A percentile compares a stretch with the other conserved stretches of the same genome.
Conservation (phyloP, 2,888 invertebrate species). For the Chelonus formosanus region DNA sequence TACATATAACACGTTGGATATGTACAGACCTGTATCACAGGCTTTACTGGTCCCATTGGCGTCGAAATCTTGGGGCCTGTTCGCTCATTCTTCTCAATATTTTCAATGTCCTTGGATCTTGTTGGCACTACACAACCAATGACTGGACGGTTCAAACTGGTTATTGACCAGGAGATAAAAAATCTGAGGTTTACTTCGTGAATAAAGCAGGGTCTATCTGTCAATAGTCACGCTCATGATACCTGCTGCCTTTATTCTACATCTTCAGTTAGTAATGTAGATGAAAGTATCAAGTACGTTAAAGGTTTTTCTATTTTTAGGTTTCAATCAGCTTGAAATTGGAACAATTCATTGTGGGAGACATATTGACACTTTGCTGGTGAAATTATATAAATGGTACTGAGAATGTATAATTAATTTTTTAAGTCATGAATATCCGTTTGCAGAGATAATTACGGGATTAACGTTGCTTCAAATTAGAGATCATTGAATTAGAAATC, state of each 20-base stretch:
- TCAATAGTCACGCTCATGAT: too few species aligned
- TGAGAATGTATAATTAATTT: too few species aligned
- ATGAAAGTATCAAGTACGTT: neutral
- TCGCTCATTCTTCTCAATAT: neutral
- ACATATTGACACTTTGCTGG: too few species aligned
- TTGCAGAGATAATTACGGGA: too few species aligned
- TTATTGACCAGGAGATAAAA: neutral
- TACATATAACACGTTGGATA: slow-evolving; percentile 34
- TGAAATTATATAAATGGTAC: too few species aligned
- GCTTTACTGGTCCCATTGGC: slow-evolving; percentile 36
- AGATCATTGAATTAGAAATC: too few species aligned
- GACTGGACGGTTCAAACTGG: neutral
- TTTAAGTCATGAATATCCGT: too few species aligned
- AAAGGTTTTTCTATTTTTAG: too few species aligned
- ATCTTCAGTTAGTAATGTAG: neutral
- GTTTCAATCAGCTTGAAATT: too few species aligned
- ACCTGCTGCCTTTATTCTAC: neutral
- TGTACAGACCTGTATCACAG: slow-evolving; percentile 26
- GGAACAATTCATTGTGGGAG: too few species aligned
- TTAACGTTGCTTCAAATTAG: too few species aligned
- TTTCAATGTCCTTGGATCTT: slow-evolving; percentile 13
- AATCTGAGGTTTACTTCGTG: neutral
- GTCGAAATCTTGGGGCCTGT: slow-evolving; percentile 29
- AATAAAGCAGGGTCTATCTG: neutral
- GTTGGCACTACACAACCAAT: neutral